Evolutionary conservation across 1,140 invertebrate species (phyloP).

Genomic region (Diprion similis): DNA sequence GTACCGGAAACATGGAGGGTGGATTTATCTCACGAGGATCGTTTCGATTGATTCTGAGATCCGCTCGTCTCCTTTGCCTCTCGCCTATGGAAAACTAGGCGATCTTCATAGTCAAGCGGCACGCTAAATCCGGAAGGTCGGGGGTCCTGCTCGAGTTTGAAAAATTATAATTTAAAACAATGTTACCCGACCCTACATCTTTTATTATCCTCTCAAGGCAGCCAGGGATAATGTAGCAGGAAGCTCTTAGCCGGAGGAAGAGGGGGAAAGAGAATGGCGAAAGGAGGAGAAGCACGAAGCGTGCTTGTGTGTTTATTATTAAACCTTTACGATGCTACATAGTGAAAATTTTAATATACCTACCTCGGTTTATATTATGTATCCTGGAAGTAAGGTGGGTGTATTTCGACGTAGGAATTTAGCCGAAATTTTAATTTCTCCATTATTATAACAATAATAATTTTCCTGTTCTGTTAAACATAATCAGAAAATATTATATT

Average conservation of each 20-base stretch:
- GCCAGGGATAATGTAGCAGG: background rate
- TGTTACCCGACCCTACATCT: slow-evolving; percentile 4
- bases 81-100: too few species aligned
- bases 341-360: slow-evolving; percentile 3
- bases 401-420: too few species aligned
- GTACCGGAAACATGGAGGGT: background rate
- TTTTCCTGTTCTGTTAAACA: too few species aligned
- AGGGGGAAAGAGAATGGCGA: background rate
- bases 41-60: background rate
- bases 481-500: too few species aligned
- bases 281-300: background rate
- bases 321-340: background rate
- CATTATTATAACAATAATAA: too few species aligned
- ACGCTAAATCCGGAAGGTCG: background rate
- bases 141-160: background rate
- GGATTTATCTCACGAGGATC: background rate
- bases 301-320: background rate
- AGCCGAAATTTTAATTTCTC: too few species aligned
- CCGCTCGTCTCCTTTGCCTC: too few species aligned
- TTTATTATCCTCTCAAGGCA: background rate
- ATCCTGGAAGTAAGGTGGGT: too few species aligned
- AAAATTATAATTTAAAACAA: slow-evolving; percentile 8
- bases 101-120: too few species aligned
- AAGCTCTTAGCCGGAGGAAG: background rate
- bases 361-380: background rate